Conservation (phyloP, 2,113 vertebrate species). For the Megaleporinus macrocephalus region DNA sequence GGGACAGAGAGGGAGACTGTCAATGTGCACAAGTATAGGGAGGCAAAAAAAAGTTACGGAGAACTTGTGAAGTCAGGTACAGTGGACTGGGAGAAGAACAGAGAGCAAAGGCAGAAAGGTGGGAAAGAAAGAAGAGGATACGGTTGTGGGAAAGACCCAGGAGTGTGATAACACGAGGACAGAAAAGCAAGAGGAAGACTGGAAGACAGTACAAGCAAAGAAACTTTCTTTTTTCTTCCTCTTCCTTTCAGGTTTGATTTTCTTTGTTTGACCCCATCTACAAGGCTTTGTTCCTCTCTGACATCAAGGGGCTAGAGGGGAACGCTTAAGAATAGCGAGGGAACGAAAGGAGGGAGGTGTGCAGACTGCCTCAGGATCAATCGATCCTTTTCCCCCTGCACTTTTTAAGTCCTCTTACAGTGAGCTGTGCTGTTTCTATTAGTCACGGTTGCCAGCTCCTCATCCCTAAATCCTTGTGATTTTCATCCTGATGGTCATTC, state of each 20-base stretch:
- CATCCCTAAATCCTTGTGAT: conserved; percentile 40
- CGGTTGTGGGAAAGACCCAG: not conserved
- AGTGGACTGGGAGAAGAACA: not conserved
- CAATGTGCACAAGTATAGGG: not conserved
- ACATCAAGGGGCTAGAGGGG: conserved; percentile 59
- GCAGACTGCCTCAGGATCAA: conserved; percentile 63
- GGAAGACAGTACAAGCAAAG: not conserved
- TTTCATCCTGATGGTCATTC: conserved; percentile 38
- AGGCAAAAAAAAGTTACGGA: not conserved
- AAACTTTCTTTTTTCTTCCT: conserved; percentile 28
- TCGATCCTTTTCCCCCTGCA: conserved; percentile 50
- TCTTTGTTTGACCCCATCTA: conserved; percentile 38
- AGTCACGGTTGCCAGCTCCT: conserved; percentile 33
- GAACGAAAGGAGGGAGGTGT: conserved; percentile 48
- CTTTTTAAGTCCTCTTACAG: conserved; percentile 60
- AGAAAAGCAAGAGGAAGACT: not conserved
- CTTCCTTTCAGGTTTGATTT: conserved; percentile 28
- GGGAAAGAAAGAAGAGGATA: conserved; percentile 1
- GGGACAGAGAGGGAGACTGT: not conserved
- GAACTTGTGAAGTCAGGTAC: not conserved
- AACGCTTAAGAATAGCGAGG: conserved; percentile 54
- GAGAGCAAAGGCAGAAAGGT: not conserved
- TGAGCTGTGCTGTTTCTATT: conserved; percentile 49
- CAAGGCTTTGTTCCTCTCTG: conserved; percentile 54
- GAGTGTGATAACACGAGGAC: not conserved